Percentiles rank a stretch among this genome's conserved stretches.
phyloP scores from a whole-genome alignment of 2,113 vertebrate genomes.

The Campylomormyrus numenius region DNA sequence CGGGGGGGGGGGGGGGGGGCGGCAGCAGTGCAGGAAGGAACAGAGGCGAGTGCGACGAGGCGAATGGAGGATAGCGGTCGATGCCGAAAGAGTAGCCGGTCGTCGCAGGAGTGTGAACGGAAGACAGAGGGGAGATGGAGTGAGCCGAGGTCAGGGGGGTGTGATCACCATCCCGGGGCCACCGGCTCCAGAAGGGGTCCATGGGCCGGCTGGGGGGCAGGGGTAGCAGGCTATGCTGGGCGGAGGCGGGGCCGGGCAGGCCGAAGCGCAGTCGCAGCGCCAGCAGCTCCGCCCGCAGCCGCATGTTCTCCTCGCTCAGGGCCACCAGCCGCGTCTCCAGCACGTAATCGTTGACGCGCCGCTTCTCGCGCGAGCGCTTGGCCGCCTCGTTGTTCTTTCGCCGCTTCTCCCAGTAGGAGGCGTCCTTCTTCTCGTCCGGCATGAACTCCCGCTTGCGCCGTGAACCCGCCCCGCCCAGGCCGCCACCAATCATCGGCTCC shows the following conservation, averaged over 20 bases:
- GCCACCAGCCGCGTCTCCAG: slow-evolving; percentile 65
- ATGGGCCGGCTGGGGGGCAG: slow-evolving; percentile 8
- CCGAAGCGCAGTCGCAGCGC: slow-evolving; percentile 67
- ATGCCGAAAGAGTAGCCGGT: slow-evolving; percentile 50
- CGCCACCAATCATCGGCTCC: slow-evolving; percentile 25
- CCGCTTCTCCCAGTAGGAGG: slow-evolving; percentile 82
- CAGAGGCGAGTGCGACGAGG: slow-evolving; percentile 39
- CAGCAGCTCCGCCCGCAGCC: slow-evolving; percentile 69
- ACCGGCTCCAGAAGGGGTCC: slow-evolving; percentile 35
- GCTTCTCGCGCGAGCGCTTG: slow-evolving; percentile 82
- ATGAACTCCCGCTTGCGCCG: slow-evolving; percentile 80
- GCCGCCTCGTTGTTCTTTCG: slow-evolving; percentile 84
- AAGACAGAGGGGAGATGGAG: slow-evolving; percentile 40
- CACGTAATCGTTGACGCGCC: slow-evolving; percentile 65
- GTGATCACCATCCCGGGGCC: background rate
- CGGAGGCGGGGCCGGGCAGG: slow-evolving; percentile 45
- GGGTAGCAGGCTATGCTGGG: slow-evolving; percentile 45
- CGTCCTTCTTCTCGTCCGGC: slow-evolving; percentile 80
- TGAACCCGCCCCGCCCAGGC: background rate
- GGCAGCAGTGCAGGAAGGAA: slow-evolving; percentile 42
- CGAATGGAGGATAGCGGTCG: slow-evolving; percentile 30
- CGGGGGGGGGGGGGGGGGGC: too few relatives aligned
- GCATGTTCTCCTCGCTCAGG: slow-evolving; percentile 72
- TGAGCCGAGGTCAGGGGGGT: slow-evolving; percentile 17
- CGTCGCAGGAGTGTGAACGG: slow-evolving; percentile 44